These are phyloP conservation scores for Pseudorhiza aurosa DNA, from an alignment of 30 jellyfish, hydroid and myxozoan genomes.

Conservation along the genomic window DNA sequence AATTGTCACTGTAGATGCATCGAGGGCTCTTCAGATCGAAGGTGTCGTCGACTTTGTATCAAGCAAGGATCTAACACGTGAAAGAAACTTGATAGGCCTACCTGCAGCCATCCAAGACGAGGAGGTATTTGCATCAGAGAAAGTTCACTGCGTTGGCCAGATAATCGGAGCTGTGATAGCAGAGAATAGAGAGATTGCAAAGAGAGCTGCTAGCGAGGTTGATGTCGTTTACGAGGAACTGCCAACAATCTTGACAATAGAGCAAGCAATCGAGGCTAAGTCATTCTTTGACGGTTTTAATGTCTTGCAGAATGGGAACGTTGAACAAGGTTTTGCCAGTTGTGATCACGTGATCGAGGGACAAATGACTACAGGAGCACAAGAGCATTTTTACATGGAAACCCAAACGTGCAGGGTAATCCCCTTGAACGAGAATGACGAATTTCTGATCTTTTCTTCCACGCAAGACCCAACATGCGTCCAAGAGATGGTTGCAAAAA, in stretches of 20 bases:
- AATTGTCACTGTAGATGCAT: constrained; percentile 8
- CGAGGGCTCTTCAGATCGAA: constrained; percentile 26
- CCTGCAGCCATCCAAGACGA: constrained; percentile 8
- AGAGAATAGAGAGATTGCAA: constrained; percentile 2
- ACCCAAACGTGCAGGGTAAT: constrained; percentile 25
- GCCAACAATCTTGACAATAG: constrained; percentile 36
- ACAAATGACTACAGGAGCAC: constrained; percentile 37
- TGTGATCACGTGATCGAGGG: constrained; percentile 39
- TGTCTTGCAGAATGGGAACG: constrained; percentile 1
- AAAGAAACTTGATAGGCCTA: not conserved
- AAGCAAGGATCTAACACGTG: constrained; percentile 22
- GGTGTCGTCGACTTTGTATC: constrained; percentile 33
- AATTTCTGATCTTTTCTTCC: constrained; percentile 15
- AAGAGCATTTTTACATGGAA: constrained; percentile 42
- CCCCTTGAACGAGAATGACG: constrained; percentile 29
- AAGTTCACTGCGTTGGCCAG: constrained; percentile 21
- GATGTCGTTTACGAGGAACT: constrained; percentile 33
- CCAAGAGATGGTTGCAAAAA: constrained; percentile 20
- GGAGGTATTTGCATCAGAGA: constrained; percentile 31
- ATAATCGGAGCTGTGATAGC: constrained; percentile 36
- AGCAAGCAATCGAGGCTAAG: constrained; percentile 12
- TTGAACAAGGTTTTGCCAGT: constrained; percentile 7
- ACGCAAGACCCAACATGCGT: constrained; percentile 19
- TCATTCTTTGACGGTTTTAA: not conserved
- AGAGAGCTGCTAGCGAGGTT: constrained; percentile 34